These are phyloP conservation scores for Erannis defoliaria DNA, from an alignment of 2,888 invertebrate species.

Conservation along the genomic window DNA sequence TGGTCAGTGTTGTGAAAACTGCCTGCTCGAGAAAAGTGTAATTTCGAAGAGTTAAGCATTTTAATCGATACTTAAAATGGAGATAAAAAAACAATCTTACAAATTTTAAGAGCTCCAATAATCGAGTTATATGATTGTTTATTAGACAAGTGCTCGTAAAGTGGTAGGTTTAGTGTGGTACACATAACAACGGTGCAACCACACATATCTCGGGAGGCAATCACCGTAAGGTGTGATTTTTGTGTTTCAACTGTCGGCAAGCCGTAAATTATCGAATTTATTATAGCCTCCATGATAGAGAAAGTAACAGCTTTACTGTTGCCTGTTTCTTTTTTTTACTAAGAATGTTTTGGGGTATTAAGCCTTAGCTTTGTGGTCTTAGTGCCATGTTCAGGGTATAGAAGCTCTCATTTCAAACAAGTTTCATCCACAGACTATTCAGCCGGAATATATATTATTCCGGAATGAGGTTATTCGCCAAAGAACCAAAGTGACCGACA, in stretches of 20 bases:
- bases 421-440: too few relatives aligned
- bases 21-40: background rate
- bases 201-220: conserved; percentile 50
- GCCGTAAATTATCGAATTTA: conserved; percentile 36
- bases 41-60: background rate
- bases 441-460: too few relatives aligned
- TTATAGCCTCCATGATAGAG: conserved; percentile 25
- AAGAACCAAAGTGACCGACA: too few relatives aligned
- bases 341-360: too few relatives aligned
- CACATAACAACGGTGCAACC: conserved; percentile 44
- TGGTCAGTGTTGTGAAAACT: background rate
- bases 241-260: conserved; percentile 58
- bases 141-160: conserved; percentile 77
- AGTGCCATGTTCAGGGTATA: too few relatives aligned
- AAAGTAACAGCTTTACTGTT: conserved; percentile 50
- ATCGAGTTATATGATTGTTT: conserved; percentile 74
- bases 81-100: conserved; percentile 52
- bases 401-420: too few relatives aligned
- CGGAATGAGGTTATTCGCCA: too few relatives aligned
- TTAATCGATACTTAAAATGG: conserved; percentile 35
- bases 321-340: background rate
- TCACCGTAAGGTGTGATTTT: conserved; percentile 71
- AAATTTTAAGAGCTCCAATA: conserved; percentile 53
- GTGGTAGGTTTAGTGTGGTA: conserved; percentile 60
- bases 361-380: too few relatives aligned